Base-by-base conservation (phyloP, 37 sponge, comb jelly and placozoan species). In the Aphrocallistes beatrix region DNA sequence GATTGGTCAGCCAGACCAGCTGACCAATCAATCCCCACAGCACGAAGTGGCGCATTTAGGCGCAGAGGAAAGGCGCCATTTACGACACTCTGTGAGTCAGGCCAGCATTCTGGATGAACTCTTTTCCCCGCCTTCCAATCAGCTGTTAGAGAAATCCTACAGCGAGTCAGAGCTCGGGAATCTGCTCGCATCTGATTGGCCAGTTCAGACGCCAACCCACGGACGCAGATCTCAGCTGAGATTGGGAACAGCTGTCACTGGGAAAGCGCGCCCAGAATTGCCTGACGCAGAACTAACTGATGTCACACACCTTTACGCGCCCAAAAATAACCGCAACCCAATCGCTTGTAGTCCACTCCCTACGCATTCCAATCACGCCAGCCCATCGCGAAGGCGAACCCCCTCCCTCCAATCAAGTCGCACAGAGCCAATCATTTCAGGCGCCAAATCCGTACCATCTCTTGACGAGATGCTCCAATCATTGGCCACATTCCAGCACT, bases 111-210 rank as follows among this genome's bases (percentile, higher is more conserved):
- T 60, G 34, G 75, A 60, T 60, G 10, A 3, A 3, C 75, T 60
- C 75, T 60, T 60, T 30, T 60, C 75, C n/a, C 75, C 75, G 25
- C 75, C 75, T 3, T 6, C 75, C 75, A 60, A 60, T 60, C 75
- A 13, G 75, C 75, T 60, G 75, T 13, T 60, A 13, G 75, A 60
- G 75, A 60, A 13, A 30, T 60, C 75, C n/a, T 28, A 60, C 75
- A 60, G 75, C 34, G 75, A 60, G n/a, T 32, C 75, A 6, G 75
- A 60, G 34, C 75, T 60, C 6, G n/a, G 75, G 6, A 60, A 13
- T 19, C n/a, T 60, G 28, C 75, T 60, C 32, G 10, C 75, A 60
- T 19, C 75, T 60, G 75, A 13, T 13, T 25, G 75, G 6, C 75
- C 75, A 3, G n/a, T 30, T 60, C 75, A 60, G 75, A 30, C 75